phyloP scores from a whole-genome alignment of 2,797 vertebrate species.

The Phyllotis vaccarum region DNA sequence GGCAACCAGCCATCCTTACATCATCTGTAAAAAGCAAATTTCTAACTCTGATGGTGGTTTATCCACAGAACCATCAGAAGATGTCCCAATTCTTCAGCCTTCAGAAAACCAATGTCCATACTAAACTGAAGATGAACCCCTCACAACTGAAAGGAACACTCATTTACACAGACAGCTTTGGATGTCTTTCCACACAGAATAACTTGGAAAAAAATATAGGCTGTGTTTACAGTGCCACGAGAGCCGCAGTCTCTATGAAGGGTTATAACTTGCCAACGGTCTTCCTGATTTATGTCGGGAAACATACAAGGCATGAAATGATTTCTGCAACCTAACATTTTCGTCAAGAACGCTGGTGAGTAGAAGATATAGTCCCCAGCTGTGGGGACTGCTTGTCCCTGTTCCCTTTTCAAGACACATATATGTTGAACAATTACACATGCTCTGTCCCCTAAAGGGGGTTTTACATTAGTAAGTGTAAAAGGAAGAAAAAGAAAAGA shows the following conservation, averaged over 20 bases:
- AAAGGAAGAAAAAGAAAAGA: conserved; percentile 67
- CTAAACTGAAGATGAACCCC: conserved; percentile 87
- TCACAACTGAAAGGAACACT: conserved; percentile 86
- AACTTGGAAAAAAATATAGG: conserved; percentile 88
- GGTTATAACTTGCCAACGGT: conserved; percentile 90
- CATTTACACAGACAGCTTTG: conserved; percentile 83
- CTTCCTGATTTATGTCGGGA: conserved; percentile 92
- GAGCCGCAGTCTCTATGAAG: conserved; percentile 89
- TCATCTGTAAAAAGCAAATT: conserved; percentile 38
- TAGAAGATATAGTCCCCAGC: conserved; percentile 88
- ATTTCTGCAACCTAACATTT: conserved; percentile 90
- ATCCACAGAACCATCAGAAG: conserved; percentile 26
- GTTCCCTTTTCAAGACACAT: conserved; percentile 88
- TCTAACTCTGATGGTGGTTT: conserved; percentile 29
- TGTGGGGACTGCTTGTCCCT: conserved; percentile 86
- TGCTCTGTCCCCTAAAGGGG: conserved; percentile 82
- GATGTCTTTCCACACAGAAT: conserved; percentile 87
- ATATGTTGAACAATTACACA: conserved; percentile 87
- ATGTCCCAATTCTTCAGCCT: conserved; percentile 53
- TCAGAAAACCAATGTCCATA: conserved; percentile 73
- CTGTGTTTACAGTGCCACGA: conserved; percentile 87
- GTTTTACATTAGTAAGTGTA: conserved; percentile 83
- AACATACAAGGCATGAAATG: conserved; percentile 92
- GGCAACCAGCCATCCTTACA: not conserved
- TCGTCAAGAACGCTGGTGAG: conserved; percentile 88